Conservation (phyloP, 2,888 invertebrate species). For the Drymonia ruficornis region DNA sequence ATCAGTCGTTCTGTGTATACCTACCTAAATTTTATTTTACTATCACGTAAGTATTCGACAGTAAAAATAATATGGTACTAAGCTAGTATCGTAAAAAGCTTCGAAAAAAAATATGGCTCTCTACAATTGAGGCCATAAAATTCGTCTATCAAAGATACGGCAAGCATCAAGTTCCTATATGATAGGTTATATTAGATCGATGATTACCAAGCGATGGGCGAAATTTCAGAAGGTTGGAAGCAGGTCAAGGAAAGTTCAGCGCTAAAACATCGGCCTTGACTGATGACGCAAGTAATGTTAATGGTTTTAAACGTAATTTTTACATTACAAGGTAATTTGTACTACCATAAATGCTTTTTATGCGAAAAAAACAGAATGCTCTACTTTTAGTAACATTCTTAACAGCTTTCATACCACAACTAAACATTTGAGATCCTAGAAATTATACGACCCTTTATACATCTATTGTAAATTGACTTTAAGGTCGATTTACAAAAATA, state of each 20-base stretch:
- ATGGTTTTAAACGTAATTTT: neutral
- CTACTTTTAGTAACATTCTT: too few relatives aligned
- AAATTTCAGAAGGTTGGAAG: slow-evolving; percentile 11
- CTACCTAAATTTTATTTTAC: too few relatives aligned
- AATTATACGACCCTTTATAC: too few relatives aligned
- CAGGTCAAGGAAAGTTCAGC: slow-evolving; percentile 47
- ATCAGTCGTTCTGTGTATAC: too few relatives aligned
- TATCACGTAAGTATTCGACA: neutral
- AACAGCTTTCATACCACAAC: too few relatives aligned
- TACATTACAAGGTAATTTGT: neutral
- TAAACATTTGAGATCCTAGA: too few relatives aligned
- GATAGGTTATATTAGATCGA: slow-evolving; percentile 17
- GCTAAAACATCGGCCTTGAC: slow-evolving; percentile 42
- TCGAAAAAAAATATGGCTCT: neutral
- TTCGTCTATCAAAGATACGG: neutral
- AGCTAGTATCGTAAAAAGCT: neutral
- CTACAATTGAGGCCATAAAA: neutral
- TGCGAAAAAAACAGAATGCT: too few relatives aligned
- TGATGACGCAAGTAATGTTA: slow-evolving; percentile 39
- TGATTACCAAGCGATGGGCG: slow-evolving; percentile 18
- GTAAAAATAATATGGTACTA: neutral
- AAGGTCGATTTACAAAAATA: slow-evolving; percentile 14
- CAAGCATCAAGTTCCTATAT: neutral
- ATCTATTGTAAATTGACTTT: neutral
- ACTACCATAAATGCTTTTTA: too few relatives aligned